These are phyloP conservation scores for Tenthredo notha DNA, from an alignment of 2,888 invertebrate species.

Conservation along the genomic window DNA sequence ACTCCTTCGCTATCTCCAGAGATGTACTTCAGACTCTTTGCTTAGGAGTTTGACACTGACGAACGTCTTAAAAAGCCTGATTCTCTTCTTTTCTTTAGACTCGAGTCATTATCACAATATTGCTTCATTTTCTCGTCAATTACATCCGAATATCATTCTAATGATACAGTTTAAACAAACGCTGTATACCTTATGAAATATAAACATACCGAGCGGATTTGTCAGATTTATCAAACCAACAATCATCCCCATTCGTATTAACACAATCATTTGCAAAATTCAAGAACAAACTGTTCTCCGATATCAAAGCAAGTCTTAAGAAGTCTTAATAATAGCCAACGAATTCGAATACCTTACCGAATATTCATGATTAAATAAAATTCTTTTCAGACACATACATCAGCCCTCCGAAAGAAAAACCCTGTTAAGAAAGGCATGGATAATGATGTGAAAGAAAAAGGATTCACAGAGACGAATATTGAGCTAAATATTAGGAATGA, in stretches of 20 bases:
- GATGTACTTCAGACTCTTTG: constrained; percentile 44
- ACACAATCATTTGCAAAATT: background rate
- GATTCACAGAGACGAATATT: too few relatives aligned
- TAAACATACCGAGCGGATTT: background rate
- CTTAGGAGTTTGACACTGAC: constrained; percentile 41
- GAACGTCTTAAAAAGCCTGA: constrained; percentile 10
- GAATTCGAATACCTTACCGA: too few relatives aligned
- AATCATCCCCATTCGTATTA: background rate
- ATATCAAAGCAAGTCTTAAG: background rate
- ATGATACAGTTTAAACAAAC: background rate
- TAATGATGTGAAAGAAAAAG: too few relatives aligned
- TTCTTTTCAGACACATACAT: too few relatives aligned
- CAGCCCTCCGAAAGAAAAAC: too few relatives aligned
- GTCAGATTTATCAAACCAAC: background rate
- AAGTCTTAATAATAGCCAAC: too few relatives aligned
- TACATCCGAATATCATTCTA: background rate
- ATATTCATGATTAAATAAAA: too few relatives aligned
- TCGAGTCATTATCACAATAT: background rate
- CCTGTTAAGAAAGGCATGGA: too few relatives aligned
- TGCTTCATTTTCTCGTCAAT: background rate
- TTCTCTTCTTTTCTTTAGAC: background rate
- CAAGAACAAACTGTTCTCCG: background rate
- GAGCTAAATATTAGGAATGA: background rate
- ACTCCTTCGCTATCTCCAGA: constrained; percentile 45
- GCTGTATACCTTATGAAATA: background rate